Evolutionary conservation across 2,797 vertebrate species (phyloP), one percentile per base, ranked within the genome.

Genomic region (Danio albolineatus): DNA sequence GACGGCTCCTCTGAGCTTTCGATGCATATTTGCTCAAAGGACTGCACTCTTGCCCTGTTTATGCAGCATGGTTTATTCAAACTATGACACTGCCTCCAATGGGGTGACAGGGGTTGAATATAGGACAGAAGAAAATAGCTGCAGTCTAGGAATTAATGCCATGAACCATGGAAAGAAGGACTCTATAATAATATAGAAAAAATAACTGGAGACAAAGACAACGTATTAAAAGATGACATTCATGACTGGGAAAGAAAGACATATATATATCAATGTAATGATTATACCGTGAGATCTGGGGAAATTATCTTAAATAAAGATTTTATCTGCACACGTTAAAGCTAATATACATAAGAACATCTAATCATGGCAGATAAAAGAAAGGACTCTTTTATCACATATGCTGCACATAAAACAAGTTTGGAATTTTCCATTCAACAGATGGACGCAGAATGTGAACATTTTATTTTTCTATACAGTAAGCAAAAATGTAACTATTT

Each of bases 61-160:
- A 28, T 54, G 49, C 44, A 54, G 62, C 48, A 49, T 17, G 19
- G 51, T 54, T 62, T 82, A 82, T 79, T 83, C 78, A 62, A 79
- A 73, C 14, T 5, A 10, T 61, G 59, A 79, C 73, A 64, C 74
- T 43, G 38, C 61, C 75, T 56, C 46, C 28, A 41, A 17, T 54
- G 53, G 3, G 36, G 41, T 64, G 62, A 60, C 51, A 16, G 77
- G 10, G 49, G 57, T 39, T 65, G 12, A 77, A 38, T 67, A 43
- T 67, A 38, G 6, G 51, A 41, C 36, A 54, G 28, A 5, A 5
- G 7, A 49, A 71, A 62, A 43, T 7, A 41, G 19, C 51, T 41
- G 41, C 43, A 67, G 28, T 36, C 51, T 46, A 76, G 4, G 6
- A 46, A 67, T 13, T 13, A 66, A 44, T 13, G 44, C 14, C 9